Conservation (phyloP, 2,797 vertebrate genomes). For the Antrozous pallidus region DNA sequence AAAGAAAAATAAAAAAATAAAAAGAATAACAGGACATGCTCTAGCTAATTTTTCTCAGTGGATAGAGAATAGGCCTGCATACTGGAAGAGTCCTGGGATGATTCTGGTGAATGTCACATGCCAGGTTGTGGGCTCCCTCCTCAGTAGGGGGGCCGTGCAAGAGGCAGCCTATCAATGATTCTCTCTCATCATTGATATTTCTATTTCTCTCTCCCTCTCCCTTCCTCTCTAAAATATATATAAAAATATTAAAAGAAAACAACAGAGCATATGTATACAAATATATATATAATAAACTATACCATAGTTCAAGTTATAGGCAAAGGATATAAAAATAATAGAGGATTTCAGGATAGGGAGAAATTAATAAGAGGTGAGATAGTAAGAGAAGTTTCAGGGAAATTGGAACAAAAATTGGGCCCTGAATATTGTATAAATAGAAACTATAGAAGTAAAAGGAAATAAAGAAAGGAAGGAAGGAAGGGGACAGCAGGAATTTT, state of each 20-base stretch:
- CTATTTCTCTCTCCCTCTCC: no score
- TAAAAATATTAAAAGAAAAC: no score
- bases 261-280: not conserved
- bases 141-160: no score
- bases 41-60: no score
- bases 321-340: not conserved
- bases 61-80: no score
- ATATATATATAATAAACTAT: not conserved
- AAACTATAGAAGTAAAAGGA: not conserved
- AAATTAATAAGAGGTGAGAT: not conserved
- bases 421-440: not conserved
- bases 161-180: no score
- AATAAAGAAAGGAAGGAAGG: accelerated
- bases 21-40: not conserved
- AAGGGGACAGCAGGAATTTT: not conserved
- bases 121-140: no score
- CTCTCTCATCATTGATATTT: no score
- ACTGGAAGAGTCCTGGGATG: no score
- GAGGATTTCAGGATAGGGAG: not conserved
- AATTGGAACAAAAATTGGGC: not conserved
- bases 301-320: not conserved
- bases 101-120: no score
- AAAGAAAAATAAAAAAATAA: no score
- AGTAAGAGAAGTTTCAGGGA: not conserved
- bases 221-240: no score